phyloP scores from a whole-genome alignment of 2,113 vertebrate species.

The Labeo rohita region DNA sequence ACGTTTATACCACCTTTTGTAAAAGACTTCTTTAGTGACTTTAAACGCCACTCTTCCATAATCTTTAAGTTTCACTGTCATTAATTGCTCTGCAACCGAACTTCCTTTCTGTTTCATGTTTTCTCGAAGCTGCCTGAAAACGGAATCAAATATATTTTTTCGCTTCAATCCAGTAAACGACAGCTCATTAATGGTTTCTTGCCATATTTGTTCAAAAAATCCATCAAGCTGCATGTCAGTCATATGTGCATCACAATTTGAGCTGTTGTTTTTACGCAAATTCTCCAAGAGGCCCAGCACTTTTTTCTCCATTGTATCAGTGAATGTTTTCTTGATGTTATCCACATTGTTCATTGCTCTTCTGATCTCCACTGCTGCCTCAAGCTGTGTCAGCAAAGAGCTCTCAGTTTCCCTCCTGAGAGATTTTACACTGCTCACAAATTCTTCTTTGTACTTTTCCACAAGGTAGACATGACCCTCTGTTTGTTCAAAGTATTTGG shows the following conservation, averaged over 20 bases:
- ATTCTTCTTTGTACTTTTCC: constrained; percentile 63
- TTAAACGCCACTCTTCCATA: constrained; percentile 27
- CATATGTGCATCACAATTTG: neutral
- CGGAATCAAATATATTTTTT: neutral
- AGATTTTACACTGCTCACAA: constrained; percentile 57
- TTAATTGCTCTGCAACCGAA: constrained; percentile 7
- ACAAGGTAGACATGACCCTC: constrained; percentile 62
- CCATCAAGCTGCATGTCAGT: constrained; percentile 22
- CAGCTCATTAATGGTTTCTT: neutral
- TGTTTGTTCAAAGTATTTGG: constrained; percentile 61
- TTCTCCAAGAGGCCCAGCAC: constrained; percentile 48
- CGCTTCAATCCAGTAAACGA: neutral
- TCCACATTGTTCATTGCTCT: constrained; percentile 53
- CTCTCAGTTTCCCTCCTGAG: constrained; percentile 50
- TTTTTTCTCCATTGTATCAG: constrained; percentile 43
- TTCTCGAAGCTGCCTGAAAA: neutral
- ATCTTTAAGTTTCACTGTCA: rapidly evolving
- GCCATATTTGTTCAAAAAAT: constrained; percentile 66
- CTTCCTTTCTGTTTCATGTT: constrained; percentile 53
- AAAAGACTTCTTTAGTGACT: rapidly evolving
- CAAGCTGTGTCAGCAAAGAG: constrained; percentile 38
- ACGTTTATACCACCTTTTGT: rapidly evolving
- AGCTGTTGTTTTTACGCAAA: constrained; percentile 36
- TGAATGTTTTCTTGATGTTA: constrained; percentile 54
- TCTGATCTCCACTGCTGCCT: constrained; percentile 46